Evolutionary conservation across 2,113 vertebrate species (phyloP), one percentile per base, ranked within the genome.

Genomic region (Osmerus eperlanus): DNA sequence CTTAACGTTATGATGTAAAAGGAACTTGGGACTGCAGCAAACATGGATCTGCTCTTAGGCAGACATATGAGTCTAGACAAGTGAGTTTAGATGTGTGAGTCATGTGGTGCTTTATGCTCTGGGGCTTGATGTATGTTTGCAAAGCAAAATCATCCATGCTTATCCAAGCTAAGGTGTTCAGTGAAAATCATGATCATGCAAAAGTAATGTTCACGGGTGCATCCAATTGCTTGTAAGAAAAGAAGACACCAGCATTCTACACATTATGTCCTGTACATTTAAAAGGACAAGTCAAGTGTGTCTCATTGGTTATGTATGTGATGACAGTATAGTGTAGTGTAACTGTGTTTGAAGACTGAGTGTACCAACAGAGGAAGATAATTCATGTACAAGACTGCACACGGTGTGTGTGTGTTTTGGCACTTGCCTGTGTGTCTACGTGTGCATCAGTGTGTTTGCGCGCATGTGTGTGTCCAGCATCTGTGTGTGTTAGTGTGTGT

Each of bases 391-490:
- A 15, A 23, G 12, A 62, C 13, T 63, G 61, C 25, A 15, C 28
- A 29, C 61, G 25, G 55, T 63, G 61, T 63, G 25, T 62, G 25
- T 32, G 15, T 16, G 55, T 56, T 16, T 56, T 16, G 15, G 3
- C 55, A 56, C 55, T 56, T 16, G 55, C 55, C 18, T 56, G 16
- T 56, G 55, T 56, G 15, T 56, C n/a, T 56, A 1, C n/a, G 1
- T 61, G 19, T 69, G 73, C 54, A 16, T 67, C 8, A 61, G 13
- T 65, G 52, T 29, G 47, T 63, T 21, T 15, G 21, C 68, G 81
- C 81, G 77, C 81, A 71, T 76, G 79, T 72, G 67, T 82, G 78
- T 71, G 63, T 47, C 1, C 41, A 47, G 41, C 41, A 47, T 47
- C 41, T 12, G 41, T 47, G 41, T 47, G 9, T 47, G 41, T 47